Evolutionary conservation across 1,140 invertebrate genomes (phyloP), one percentile per base, ranked within the genome.

Genomic region (Drosophila pseudoananassae): DNA sequence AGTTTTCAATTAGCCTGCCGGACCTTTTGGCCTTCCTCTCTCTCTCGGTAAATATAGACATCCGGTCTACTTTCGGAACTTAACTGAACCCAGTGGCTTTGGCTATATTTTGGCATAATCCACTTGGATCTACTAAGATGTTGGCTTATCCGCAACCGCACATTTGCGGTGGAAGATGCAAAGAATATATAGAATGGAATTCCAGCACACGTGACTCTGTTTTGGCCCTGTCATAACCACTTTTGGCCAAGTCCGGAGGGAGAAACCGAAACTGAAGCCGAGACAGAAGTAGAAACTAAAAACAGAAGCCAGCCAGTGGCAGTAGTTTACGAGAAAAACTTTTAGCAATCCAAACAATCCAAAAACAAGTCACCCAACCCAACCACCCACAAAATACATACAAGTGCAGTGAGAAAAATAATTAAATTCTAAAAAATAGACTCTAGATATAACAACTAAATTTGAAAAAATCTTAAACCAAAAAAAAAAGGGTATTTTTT

Each of bases 171-270:
- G 29, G 64, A 25, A 46, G 29, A 36, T 25, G 6, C 12, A 15
- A 36, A 12, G 33, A 36, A 4, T 36, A 36, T 36, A 12, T 43
- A 17, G 40, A 5, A 51, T 23, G 27, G 38, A 50, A 23, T 72
- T 8, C 40, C 23, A 58, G 23, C 23, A 63, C 77, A 74, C 59
- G 68, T 77, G 77, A 75, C 64, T 81, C 78, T 81, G 56, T 78
- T 85, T 74, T 54, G 49, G 64, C 51, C 63, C 56, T 63, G 78
- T 68, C 83, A 88, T 78, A 87, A 78, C 60, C 83, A 82, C 82
- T 82, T 85, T 53, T 12, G 45, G 61, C 46, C 59, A 71, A 47
- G 40, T 46, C 51, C 52, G 31, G n/a, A 38, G 31, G 59, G 17
- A 43, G 23, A 55, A 45, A 10, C 43, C 56, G 51, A 69, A 75